Conservation (phyloP, 2,113 vertebrate genomes). For the Lophochroa leadbeateri region DNA sequence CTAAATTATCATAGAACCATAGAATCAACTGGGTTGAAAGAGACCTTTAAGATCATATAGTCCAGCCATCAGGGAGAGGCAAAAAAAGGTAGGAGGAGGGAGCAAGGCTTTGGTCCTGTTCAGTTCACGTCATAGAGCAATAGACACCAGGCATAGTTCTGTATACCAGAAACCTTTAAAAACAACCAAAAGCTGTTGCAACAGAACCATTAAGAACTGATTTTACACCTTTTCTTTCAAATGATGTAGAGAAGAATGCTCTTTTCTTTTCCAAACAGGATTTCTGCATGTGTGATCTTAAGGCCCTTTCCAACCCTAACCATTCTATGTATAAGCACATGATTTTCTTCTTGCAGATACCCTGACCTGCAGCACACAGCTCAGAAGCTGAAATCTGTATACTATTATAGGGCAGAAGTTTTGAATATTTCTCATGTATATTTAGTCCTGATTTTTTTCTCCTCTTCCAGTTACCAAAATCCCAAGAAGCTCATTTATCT, state of each 20-base stretch:
- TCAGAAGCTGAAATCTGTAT: neutral
- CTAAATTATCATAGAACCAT: neutral
- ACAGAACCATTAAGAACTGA: neutral
- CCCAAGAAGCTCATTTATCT: neutral
- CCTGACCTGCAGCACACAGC: neutral
- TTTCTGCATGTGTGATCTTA: neutral
- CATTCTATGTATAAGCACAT: neutral
- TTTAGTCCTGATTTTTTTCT: neutral
- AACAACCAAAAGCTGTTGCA: neutral
- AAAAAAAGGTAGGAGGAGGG: neutral
- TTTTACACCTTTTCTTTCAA: neutral
- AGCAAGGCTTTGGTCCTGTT: neutral
- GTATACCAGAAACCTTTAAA: neutral
- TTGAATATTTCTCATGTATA: neutral
- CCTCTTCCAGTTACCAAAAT: neutral
- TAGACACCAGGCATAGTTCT: neutral
- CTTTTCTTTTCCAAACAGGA: neutral
- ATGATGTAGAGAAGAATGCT: neutral
- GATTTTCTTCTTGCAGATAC: neutral
- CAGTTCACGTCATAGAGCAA: neutral
- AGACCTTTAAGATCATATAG: neutral
- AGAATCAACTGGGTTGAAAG: neutral
- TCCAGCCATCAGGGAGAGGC: neutral
- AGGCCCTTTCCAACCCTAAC: neutral
- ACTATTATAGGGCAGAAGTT: neutral